Percentiles rank a stretch among this genome's conserved stretches.
These are phyloP conservation scores for Cepaea hortensis DNA, from an alignment of 2,888 invertebrate species.

Conservation along the genomic window DNA sequence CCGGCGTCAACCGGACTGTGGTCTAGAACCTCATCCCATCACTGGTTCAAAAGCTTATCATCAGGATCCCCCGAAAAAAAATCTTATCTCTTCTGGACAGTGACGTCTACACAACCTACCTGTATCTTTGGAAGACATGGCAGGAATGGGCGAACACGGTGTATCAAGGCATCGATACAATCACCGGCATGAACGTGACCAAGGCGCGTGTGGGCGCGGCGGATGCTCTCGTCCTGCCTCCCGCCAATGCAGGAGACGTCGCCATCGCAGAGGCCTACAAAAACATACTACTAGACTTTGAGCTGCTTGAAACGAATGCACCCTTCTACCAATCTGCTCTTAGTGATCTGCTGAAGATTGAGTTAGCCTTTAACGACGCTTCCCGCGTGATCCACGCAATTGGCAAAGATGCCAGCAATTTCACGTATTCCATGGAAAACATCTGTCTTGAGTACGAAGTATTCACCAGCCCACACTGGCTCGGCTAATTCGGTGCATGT, in stretches of 20 bases:
- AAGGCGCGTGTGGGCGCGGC: background rate
- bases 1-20: background rate
- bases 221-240: background rate
- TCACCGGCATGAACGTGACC: background rate
- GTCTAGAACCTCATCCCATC: conserved; percentile 10
- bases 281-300: background rate
- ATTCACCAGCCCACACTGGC: background rate
- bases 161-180: conserved; percentile 11
- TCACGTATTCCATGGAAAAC: background rate
- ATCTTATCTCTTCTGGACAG: background rate
- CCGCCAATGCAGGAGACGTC: background rate
- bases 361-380: conserved; percentile 37
- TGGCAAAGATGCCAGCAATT: background rate
- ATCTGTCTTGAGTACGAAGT: conserved; percentile 19
- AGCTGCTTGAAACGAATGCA: background rate
- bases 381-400: background rate
- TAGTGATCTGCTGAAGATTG: background rate
- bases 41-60: background rate
- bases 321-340: background rate
- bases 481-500: background rate
- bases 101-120: background rate
- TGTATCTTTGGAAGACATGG: background rate
- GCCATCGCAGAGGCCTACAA: conserved; percentile 22
- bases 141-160: background rate
- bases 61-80: background rate